These are phyloP conservation scores for Hipparchia sbordonii DNA, from an alignment of 2,888 invertebrate genomes.

Conservation along the genomic window DNA sequence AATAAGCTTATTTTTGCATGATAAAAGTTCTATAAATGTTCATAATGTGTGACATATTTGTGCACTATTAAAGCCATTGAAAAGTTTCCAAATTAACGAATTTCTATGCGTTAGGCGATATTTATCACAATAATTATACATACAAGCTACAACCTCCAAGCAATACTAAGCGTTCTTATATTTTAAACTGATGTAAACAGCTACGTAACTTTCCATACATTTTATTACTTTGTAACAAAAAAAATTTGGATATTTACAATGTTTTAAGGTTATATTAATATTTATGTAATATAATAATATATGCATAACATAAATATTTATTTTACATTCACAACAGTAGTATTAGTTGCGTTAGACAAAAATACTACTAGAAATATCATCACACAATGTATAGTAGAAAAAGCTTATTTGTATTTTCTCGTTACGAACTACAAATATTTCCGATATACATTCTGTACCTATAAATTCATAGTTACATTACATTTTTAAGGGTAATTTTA, in stretches of 20 bases:
- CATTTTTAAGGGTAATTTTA: background rate
- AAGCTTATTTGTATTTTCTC: background rate
- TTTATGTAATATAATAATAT: too few relatives aligned
- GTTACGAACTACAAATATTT: background rate
- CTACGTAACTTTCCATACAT: slow-evolving; percentile 18
- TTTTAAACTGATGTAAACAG: slow-evolving; percentile 13
- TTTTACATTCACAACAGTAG: background rate
- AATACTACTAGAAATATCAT: background rate
- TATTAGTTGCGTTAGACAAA: background rate
- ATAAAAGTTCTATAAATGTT: slow-evolving; percentile 44
- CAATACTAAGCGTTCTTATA: slow-evolving; percentile 19
- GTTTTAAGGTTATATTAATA: slow-evolving; percentile 1
- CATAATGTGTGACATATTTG: slow-evolving; percentile 61
- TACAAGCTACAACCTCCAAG: slow-evolving; percentile 59
- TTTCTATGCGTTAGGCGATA: slow-evolving; percentile 65
- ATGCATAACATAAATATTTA: background rate
- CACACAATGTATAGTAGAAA: background rate
- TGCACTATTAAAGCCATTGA: slow-evolving; percentile 72
- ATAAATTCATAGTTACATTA: background rate
- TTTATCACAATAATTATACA: slow-evolving; percentile 64
- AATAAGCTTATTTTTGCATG: slow-evolving; percentile 39
- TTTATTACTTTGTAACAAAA: slow-evolving; percentile 11
- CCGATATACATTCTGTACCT: background rate
- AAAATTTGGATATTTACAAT: slow-evolving; percentile 29
- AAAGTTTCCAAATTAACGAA: slow-evolving; percentile 57